A percentile compares a stretch with the other conserved stretches of the same genome.
Conservation (phyloP, 2,888 invertebrate species). For the Synanthedon vespiformis region DNA sequence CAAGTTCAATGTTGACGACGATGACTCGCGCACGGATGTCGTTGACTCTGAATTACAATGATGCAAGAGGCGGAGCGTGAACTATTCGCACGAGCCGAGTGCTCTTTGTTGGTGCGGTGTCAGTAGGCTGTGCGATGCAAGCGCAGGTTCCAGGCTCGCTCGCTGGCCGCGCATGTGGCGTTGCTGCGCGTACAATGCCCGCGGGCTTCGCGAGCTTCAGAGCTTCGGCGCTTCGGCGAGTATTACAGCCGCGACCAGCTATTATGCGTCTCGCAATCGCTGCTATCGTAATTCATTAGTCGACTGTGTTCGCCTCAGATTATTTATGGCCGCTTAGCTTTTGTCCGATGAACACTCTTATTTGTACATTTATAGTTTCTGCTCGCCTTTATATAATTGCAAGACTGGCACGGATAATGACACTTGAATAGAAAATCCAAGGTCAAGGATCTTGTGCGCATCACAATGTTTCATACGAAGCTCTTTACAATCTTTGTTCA, state of each 20-base stretch:
- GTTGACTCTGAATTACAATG: slow-evolving; percentile 51
- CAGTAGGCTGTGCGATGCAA: slow-evolving; percentile 8
- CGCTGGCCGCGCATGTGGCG: slow-evolving; percentile 2
- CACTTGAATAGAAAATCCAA: slow-evolving; percentile 45
- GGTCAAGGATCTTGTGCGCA: slow-evolving; percentile 37
- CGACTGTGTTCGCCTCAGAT: slow-evolving; percentile 44
- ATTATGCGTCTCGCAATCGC: slow-evolving; percentile 39
- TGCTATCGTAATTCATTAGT: slow-evolving; percentile 61
- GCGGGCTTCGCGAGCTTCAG: slow-evolving; percentile 17
- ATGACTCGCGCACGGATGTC: slow-evolving; percentile 43
- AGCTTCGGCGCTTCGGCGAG: slow-evolving; percentile 12
- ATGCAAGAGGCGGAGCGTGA: slow-evolving; percentile 42
- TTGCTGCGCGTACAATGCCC: slow-evolving; percentile 22
- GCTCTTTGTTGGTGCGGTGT: slow-evolving; percentile 19
- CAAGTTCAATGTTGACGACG: slow-evolving; percentile 37
- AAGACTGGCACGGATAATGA: slow-evolving; percentile 37
- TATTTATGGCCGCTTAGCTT: slow-evolving; percentile 57
- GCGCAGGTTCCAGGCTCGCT: slow-evolving; percentile 7
- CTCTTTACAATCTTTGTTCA: slow-evolving; percentile 6
- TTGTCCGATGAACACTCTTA: slow-evolving; percentile 41
- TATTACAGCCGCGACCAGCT: slow-evolving; percentile 21
- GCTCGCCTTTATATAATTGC: slow-evolving; percentile 32
- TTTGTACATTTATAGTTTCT: slow-evolving; percentile 36
- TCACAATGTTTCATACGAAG: slow-evolving; percentile 36
- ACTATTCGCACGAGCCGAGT: slow-evolving; percentile 43